A percentile compares a stretch with the other conserved stretches of the same genome.
Conservation (phyloP, 92 coral and sea anemone genomes). For the Phenganax marumi region DNA sequence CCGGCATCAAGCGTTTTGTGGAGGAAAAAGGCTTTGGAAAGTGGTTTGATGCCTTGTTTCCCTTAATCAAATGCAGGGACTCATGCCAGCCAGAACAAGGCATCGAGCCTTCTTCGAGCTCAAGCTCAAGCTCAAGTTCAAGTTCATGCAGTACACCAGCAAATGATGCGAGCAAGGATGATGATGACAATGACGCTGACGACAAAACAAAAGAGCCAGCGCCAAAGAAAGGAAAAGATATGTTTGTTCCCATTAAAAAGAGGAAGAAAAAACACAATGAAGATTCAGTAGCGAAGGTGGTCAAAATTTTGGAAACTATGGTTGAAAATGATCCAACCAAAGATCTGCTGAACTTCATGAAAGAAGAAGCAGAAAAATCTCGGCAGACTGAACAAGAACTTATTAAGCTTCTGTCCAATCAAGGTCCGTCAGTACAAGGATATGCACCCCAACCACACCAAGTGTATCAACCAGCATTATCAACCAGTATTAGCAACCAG, state of each 20-base stretch:
- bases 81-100: background rate
- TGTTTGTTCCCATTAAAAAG: background rate
- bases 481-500: too few relatives aligned
- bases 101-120: background rate
- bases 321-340: background rate
- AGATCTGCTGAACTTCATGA: background rate
- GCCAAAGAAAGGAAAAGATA: too few relatives aligned
- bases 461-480: too few relatives aligned
- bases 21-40: constrained; percentile 1
- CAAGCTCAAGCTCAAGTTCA: background rate
- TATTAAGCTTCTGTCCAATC: background rate
- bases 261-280: background rate
- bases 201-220: too few relatives aligned
- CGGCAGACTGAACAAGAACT: background rate
- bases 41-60: background rate
- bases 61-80: background rate
- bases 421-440: too few relatives aligned
- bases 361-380: background rate
- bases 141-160: background rate
- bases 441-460: too few relatives aligned
- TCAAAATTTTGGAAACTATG: background rate
- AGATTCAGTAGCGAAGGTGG: background rate
- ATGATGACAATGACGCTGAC: background rate
- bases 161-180: background rate
- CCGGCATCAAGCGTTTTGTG: constrained; percentile 3